Percentiles rank a stretch among this genome's conserved stretches.
These are phyloP conservation scores for Lynx canadensis DNA, from an alignment of 2,113 vertebrate genomes.

Conservation along the genomic window DNA sequence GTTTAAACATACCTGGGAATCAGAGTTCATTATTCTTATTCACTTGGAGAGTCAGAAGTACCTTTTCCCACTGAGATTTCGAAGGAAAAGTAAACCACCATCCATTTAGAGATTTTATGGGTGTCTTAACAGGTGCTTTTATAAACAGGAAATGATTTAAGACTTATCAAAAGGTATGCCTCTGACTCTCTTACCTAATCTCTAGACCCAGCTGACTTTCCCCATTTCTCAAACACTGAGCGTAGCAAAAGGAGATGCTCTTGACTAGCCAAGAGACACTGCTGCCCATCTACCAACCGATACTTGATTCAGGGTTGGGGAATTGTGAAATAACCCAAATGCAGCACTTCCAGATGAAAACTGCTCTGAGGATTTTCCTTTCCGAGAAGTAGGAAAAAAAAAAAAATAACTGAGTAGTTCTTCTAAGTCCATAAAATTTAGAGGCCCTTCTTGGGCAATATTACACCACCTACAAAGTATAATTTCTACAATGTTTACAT, in stretches of 20 bases:
- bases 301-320: constrained; percentile 34
- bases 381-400: constrained; percentile 44
- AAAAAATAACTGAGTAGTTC: neutral
- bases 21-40: constrained; percentile 60
- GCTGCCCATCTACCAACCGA: neutral
- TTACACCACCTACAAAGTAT: neutral
- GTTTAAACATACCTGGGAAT: constrained; percentile 54
- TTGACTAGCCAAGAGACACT: constrained; percentile 60
- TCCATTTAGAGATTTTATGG: constrained; percentile 50
- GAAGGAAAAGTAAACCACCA: constrained; percentile 36
- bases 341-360: constrained; percentile 34
- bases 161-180: constrained; percentile 38
- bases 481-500: neutral
- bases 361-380: constrained; percentile 30
- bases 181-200: constrained; percentile 57
- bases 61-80: neutral
- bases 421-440: constrained; percentile 24
- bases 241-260: constrained; percentile 19
- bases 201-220: constrained; percentile 61
- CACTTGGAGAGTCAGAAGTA: constrained; percentile 43
- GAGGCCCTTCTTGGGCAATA: neutral
- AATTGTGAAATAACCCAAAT: constrained; percentile 41
- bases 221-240: constrained; percentile 40
- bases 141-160: constrained; percentile 68
- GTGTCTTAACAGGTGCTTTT: constrained; percentile 31